These are phyloP conservation scores for Cinclus cinclus DNA, from an alignment of 2,113 vertebrate genomes.

Conservation along the genomic window DNA sequence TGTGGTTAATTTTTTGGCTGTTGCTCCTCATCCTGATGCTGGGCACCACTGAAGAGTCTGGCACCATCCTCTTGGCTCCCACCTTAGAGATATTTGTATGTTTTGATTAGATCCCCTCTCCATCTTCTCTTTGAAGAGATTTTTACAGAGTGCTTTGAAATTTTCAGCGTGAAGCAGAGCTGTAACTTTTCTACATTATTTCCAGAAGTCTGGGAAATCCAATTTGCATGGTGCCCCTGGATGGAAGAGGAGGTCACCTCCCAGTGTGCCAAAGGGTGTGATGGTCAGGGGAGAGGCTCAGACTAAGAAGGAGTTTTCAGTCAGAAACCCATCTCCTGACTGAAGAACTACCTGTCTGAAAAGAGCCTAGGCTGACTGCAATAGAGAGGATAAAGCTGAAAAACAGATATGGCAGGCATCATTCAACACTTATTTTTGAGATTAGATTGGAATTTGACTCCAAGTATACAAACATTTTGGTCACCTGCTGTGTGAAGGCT, in stretches of 20 bases:
- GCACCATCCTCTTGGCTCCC: neutral
- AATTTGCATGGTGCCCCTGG: neutral
- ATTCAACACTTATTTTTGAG: neutral
- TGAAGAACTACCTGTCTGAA: neutral
- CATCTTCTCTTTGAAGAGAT: neutral
- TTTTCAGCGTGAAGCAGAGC: neutral
- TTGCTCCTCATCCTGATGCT: neutral
- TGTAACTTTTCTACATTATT: neutral
- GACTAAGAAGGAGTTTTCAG: neutral
- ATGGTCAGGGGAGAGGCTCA: neutral
- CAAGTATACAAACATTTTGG: neutral
- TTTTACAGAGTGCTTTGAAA: neutral
- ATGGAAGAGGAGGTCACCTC: neutral
- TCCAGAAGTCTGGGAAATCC: neutral
- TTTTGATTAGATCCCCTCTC: neutral
- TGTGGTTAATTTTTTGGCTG: rapidly evolving
- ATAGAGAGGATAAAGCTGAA: neutral
- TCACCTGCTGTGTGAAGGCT: neutral
- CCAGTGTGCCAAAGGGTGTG: neutral
- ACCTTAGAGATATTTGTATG: neutral
- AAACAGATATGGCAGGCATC: neutral
- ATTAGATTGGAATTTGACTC: neutral
- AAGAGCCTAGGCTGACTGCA: neutral
- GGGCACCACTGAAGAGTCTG: neutral
- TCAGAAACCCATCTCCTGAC: neutral